Evolutionary conservation across 2,888 invertebrate genomes (phyloP).

Genomic region (Archips crataeganus): DNA sequence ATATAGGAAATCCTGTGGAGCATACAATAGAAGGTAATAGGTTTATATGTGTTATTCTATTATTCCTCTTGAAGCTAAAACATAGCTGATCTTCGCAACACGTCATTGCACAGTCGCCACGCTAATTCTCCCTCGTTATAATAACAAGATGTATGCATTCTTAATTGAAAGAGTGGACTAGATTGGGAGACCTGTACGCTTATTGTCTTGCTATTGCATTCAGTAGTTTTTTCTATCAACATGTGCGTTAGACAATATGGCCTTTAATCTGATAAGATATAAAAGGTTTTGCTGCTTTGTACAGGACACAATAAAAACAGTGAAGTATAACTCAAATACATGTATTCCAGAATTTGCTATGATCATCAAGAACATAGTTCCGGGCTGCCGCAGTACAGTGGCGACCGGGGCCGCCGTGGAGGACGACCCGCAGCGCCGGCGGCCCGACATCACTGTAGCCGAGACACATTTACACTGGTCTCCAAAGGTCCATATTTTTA

Average conservation of each 20-base stretch:
- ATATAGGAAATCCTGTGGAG: conserved; percentile 99
- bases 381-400: conserved; percentile 94
- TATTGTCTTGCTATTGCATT: too few relatives aligned
- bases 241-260: too few relatives aligned
- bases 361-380: conserved; percentile 92
- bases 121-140: too few relatives aligned
- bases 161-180: not conserved
- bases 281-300: not conserved
- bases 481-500: conserved; percentile 89
- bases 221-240: too few relatives aligned
- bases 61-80: too few relatives aligned
- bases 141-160: too few relatives aligned
- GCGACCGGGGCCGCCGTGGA: conserved; percentile 94
- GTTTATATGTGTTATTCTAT: not conserved
- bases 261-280: not conserved
- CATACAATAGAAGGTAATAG: conserved; percentile 94
- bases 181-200: not conserved
- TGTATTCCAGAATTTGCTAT: conserved; percentile 91
- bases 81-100: too few relatives aligned
- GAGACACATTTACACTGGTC: conserved; percentile 95
- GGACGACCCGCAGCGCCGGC: conserved; percentile 98
- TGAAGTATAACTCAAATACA: not conserved
- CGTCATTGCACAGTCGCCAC: too few relatives aligned
- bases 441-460: conserved; percentile 97
- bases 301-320: not conserved